A percentile compares a stretch with the other conserved stretches of the same genome.
Conservation (phyloP, 92 coral and sea anemone species). For the Umimayanthus kanabou region DNA sequence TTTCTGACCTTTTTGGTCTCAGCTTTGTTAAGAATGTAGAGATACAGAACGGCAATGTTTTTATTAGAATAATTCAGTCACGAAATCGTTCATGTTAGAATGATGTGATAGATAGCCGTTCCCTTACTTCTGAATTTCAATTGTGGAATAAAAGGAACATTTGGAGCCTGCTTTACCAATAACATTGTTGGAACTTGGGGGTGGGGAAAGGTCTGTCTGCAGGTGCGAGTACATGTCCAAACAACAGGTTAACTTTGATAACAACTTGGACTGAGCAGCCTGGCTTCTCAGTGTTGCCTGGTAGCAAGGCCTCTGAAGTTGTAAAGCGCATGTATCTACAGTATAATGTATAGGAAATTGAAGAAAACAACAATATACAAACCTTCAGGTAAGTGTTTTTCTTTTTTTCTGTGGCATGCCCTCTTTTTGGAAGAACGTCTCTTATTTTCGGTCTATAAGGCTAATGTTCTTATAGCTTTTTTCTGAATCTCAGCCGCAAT, state of each 20-base stretch:
- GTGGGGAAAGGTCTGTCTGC: background rate
- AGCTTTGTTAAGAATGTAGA: background rate
- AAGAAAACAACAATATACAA: no score
- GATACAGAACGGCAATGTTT: background rate
- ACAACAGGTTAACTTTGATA: constrained; percentile 27
- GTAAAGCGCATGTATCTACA: no score
- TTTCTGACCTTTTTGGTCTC: background rate
- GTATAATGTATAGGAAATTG: no score
- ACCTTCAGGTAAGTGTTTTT: no score
- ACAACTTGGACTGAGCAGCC: background rate
- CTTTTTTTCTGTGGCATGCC: no score
- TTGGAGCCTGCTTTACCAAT: background rate
- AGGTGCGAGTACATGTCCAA: constrained; percentile 35
- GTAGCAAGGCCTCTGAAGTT: background rate
- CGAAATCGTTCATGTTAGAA: background rate
- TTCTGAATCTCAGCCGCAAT: no score
- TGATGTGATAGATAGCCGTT: background rate
- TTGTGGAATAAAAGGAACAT: no score
- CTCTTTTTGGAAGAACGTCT: no score
- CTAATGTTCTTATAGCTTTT: no score
- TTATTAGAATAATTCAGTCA: no score
- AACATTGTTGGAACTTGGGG: background rate
- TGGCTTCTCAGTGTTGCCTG: background rate
- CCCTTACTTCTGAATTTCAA: background rate
- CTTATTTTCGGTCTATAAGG: no score